These are phyloP conservation scores for Patella ulyssiponensis DNA, from an alignment of 2,888 invertebrate species.

Conservation along the genomic window DNA sequence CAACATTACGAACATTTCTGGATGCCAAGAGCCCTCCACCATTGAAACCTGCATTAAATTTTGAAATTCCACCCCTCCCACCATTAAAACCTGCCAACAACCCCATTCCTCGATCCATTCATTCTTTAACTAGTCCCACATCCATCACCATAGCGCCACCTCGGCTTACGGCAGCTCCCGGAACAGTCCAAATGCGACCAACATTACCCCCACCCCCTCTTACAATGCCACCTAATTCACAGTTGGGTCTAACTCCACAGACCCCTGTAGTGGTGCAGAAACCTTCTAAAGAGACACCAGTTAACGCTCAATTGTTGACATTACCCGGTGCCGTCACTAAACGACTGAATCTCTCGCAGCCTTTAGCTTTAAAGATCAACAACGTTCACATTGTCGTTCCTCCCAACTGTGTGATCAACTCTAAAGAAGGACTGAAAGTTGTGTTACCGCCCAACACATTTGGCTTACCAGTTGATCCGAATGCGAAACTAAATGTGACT, in stretches of 20 bases:
- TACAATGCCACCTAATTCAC: not conserved
- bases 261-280: constrained; percentile 6
- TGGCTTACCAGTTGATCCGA: constrained; percentile 46
- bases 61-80: constrained; percentile 20
- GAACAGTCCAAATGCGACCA: constrained; percentile 7
- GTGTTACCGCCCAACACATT: constrained; percentile 65
- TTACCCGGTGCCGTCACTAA: constrained; percentile 58
- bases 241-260: constrained; percentile 5
- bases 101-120: constrained; percentile 1
- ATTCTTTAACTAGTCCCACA: not conserved
- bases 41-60: not conserved
- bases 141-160: constrained; percentile 22
- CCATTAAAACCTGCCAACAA: constrained; percentile 2
- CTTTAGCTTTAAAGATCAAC: constrained; percentile 62
- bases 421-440: constrained; percentile 58
- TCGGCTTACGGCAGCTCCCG: constrained; percentile 27
- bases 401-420: constrained; percentile 60
- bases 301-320: constrained; percentile 61
- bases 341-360: constrained; percentile 55
- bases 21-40: not conserved
- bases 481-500: constrained; percentile 44
- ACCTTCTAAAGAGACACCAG: constrained; percentile 21
- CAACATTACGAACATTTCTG: not conserved
- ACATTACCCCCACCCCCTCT: constrained; percentile 27
- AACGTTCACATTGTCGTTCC: constrained; percentile 60